Percentiles rank a stretch among this genome's conserved stretches.
phyloP scores from a whole-genome alignment of 2,888 invertebrate species.

The Spisula subtruncata region DNA sequence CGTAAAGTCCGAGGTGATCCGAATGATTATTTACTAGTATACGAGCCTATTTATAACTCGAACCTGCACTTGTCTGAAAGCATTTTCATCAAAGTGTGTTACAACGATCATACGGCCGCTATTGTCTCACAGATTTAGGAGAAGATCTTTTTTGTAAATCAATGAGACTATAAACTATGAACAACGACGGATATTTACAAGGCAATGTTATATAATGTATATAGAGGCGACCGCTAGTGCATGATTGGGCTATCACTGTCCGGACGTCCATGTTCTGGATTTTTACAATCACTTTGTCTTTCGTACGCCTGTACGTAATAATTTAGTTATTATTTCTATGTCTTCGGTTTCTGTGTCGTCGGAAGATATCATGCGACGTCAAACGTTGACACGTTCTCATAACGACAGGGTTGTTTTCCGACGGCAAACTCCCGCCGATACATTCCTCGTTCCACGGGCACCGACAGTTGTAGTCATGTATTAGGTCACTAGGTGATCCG shows the following conservation, averaged over 20 bases:
- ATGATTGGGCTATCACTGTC: too few relatives aligned
- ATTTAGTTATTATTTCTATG: not conserved
- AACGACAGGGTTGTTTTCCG: conserved; percentile 12
- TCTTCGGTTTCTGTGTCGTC: conserved; percentile 8
- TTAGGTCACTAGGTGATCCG: conserved; percentile 41
- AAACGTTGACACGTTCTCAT: conserved; percentile 48
- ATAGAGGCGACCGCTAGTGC: too few relatives aligned
- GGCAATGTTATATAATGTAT: not conserved
- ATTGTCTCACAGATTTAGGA: too few relatives aligned
- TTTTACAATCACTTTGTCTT: not conserved
- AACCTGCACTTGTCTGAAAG: too few relatives aligned
- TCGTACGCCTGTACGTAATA: not conserved
- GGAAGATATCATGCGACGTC: not conserved
- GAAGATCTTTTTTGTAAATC: too few relatives aligned
- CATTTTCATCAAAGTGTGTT: too few relatives aligned
- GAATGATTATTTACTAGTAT: too few relatives aligned
- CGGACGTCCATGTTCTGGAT: too few relatives aligned
- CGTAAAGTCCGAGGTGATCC: too few relatives aligned
- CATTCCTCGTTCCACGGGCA: conserved; percentile 60
- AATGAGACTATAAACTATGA: not conserved
- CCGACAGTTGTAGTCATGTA: conserved; percentile 61
- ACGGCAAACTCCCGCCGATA: conserved; percentile 41
- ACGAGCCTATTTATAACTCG: too few relatives aligned
- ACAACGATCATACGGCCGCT: too few relatives aligned
- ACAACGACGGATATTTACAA: not conserved